phyloP scores from a whole-genome alignment of 2,888 invertebrate genomes.

The Boloria selene region DNA sequence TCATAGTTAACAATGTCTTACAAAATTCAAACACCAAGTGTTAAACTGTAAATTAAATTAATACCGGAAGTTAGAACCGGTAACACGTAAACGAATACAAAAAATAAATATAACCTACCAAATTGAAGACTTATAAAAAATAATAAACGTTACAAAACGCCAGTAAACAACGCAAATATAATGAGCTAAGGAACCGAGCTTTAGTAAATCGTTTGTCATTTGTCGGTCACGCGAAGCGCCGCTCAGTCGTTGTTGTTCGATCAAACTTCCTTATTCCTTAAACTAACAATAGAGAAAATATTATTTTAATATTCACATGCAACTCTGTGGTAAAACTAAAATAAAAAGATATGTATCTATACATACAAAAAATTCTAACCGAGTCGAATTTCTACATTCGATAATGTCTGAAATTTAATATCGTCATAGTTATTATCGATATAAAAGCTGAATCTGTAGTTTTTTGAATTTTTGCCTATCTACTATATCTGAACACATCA shows the following conservation, averaged over 20 bases:
- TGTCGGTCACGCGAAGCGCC: slow-evolving; percentile 54
- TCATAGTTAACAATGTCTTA: too few species aligned
- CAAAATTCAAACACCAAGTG: too few species aligned
- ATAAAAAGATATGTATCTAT: too few species aligned
- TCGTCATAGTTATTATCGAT: too few species aligned
- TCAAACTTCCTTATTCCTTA: slow-evolving; percentile 39
- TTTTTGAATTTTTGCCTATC: too few species aligned
- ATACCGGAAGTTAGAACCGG: slow-evolving; percentile 4
- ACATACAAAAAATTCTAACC: too few species aligned
- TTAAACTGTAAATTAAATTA: neutral
- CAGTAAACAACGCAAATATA: slow-evolving; percentile 31
- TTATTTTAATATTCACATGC: slow-evolving; percentile 20
- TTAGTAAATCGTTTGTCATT: slow-evolving; percentile 43
- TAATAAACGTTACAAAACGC: slow-evolving; percentile 5
- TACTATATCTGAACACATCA: too few species aligned
- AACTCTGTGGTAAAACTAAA: too few species aligned
- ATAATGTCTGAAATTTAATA: too few species aligned
- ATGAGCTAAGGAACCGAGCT: slow-evolving; percentile 46
- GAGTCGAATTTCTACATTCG: too few species aligned
- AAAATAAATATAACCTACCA: neutral
- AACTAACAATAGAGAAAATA: slow-evolving; percentile 11
- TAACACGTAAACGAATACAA: slow-evolving; percentile 8
- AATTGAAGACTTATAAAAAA: slow-evolving; percentile 8
- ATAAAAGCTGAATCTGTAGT: too few species aligned
- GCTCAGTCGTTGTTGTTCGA: slow-evolving; percentile 49